Evolutionary conservation across 2,113 vertebrate genomes (phyloP).

Genomic region (Campylomormyrus numenius): DNA sequence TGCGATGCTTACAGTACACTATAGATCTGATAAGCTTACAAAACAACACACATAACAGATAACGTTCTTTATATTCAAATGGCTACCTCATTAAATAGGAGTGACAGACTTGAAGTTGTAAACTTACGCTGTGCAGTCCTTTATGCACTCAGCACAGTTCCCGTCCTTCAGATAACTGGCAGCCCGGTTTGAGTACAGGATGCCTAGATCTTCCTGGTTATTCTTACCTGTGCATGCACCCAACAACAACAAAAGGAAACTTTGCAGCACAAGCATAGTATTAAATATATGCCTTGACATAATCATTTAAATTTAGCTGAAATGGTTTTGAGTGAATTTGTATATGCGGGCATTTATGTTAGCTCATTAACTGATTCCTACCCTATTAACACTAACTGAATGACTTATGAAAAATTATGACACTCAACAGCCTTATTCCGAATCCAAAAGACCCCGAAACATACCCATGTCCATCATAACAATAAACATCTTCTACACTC

Average conservation of each 20-base stretch:
- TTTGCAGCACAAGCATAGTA: neutral
- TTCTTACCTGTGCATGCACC: slow-evolving; percentile 48
- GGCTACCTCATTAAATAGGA: neutral
- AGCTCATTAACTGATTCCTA: neutral
- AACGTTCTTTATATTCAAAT: neutral
- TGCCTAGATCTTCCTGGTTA: slow-evolving; percentile 66
- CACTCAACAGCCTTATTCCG: neutral
- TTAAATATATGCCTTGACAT: neutral
- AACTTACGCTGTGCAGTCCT: slow-evolving; percentile 76
- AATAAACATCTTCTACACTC: neutral
- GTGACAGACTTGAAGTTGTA: neutral
- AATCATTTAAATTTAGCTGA: neutral
- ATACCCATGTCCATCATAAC: neutral
- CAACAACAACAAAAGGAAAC: neutral
- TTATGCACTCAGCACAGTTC: slow-evolving; percentile 76
- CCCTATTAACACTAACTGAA: neutral
- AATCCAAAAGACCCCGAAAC: neutral
- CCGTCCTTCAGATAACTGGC: slow-evolving; percentile 81
- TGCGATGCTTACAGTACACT: neutral
- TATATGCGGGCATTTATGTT: neutral
- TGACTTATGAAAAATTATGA: neutral
- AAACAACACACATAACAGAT: neutral
- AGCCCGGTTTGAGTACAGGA: slow-evolving; percentile 82
- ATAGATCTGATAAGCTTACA: neutral
- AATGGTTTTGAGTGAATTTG: neutral